Evolutionary conservation across 2,888 invertebrate genomes (phyloP).

Genomic region (Diadegma fenestrale): DNA sequence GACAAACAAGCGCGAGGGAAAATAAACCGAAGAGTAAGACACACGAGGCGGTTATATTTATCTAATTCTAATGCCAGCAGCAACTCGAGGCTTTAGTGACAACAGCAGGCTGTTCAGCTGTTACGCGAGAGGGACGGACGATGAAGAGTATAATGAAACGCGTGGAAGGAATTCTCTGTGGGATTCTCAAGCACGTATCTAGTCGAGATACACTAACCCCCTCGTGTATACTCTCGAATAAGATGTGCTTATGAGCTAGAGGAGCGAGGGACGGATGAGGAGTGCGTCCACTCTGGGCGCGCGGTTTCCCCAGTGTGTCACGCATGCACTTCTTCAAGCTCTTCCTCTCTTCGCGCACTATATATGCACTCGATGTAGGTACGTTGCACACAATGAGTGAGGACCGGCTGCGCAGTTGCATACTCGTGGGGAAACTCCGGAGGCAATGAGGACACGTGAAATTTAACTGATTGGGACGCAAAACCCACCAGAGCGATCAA

Average conservation of each 20-base stretch:
- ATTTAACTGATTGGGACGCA: not conserved
- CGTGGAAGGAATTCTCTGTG: slow-evolving; percentile 62
- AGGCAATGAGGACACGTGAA: not conserved
- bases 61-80: slow-evolving; percentile 75
- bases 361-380: slow-evolving; percentile 30
- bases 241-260: slow-evolving; percentile 29
- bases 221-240: slow-evolving; percentile 34
- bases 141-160: slow-evolving; percentile 25
- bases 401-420: slow-evolving; percentile 51
- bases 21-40: slow-evolving; percentile 13
- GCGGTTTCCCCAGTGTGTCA: slow-evolving; percentile 81
- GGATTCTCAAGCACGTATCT: slow-evolving; percentile 59
- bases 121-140: slow-evolving; percentile 7
- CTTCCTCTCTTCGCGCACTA: slow-evolving; percentile 37
- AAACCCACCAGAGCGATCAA: not conserved
- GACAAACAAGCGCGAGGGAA: slow-evolving; percentile 46
- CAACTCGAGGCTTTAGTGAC: slow-evolving; percentile 38
- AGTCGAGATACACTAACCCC: slow-evolving; percentile 54
- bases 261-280: slow-evolving; percentile 59
- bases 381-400: slow-evolving; percentile 22
- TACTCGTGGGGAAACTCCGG: slow-evolving; percentile 25
- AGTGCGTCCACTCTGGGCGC: slow-evolving; percentile 40
- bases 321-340: slow-evolving; percentile 71
- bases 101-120: slow-evolving; percentile 28
- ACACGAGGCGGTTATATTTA: slow-evolving; percentile 74